Conservation (phyloP, 2,888 invertebrate genomes). For the Tipula helvola region DNA sequence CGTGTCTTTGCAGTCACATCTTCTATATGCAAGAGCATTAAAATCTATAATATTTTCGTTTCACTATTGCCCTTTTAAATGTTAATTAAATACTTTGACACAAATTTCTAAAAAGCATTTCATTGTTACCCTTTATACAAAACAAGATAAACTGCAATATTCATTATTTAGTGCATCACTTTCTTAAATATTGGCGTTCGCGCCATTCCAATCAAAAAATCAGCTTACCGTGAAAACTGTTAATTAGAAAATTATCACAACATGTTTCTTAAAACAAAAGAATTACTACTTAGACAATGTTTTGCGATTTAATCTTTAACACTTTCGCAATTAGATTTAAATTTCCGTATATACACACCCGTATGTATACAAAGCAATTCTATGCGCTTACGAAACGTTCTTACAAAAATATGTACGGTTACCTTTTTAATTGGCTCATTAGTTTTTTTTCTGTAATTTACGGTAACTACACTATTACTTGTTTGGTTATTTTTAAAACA, state of each 20-base stretch:
- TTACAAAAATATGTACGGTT: neutral
- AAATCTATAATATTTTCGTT: too few relatives aligned
- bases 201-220: neutral
- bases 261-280: neutral
- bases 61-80: too few relatives aligned
- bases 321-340: neutral
- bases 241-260: neutral
- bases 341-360: neutral
- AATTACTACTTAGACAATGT: neutral
- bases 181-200: neutral
- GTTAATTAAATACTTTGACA: too few relatives aligned
- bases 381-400: neutral
- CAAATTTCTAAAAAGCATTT: too few relatives aligned
- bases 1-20: too few relatives aligned
- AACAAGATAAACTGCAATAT: neutral
- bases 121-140: too few relatives aligned
- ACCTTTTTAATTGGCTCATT: neutral
- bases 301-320: neutral
- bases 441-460: neutral
- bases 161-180: neutral
- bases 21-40: too few relatives aligned
- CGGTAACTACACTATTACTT: neutral
- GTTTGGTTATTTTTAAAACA: neutral
- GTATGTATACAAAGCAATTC: neutral
- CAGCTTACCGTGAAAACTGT: neutral